Evolutionary conservation across 2,113 vertebrate genomes (phyloP), one percentile per base, ranked within the genome.

Genomic region (Pavo muticus): DNA sequence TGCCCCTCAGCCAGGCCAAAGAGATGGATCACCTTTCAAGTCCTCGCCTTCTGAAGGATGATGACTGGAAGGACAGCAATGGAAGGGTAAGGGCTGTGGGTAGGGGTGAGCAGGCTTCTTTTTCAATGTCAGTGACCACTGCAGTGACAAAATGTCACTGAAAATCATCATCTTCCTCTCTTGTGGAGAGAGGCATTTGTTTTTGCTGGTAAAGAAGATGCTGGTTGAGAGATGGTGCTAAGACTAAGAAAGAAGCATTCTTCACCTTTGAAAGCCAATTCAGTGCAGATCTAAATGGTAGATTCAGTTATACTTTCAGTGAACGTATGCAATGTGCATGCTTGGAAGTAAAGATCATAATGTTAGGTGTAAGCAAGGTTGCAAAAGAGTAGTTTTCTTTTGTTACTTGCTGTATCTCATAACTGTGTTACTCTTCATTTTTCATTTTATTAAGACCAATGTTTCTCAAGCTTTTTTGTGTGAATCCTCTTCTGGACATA

Each of bases 41-140:
- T 6, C 14, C 78, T 42, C 4, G 1, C 39, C 32, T 67, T 50
- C n/a, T 3, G 4, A 78, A 32, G 5, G 92, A 52, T 0, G n/a
- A 90, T 0, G 60, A 94, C 18, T 39, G 32, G 32, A 86, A 54
- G 20, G 63, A 91, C 9, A 75, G 16, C 60, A 63, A 23, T 42
- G 84, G 54, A 84, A 91, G 30, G 88, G 94, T 97, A 73, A 75
- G 83, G 57, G 16, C n/a, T 71, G 48, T n/a, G 20, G 30, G 59
- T 17, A 32, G 39, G 32, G 11, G 24, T 17, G 14, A 68, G 32
- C 14, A 44, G 16, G 14, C 32, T 68, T 94, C 64, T 32, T 64
- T 67, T 60, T 18, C 35, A 13, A 8, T 56, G 20, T 82, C 52
- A 65, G 44, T n/a, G 18, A 64, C 25, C 8, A 5, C 37, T 64